phyloP scores from a whole-genome alignment of 2,113 vertebrate species.

The Osmerus eperlanus region DNA sequence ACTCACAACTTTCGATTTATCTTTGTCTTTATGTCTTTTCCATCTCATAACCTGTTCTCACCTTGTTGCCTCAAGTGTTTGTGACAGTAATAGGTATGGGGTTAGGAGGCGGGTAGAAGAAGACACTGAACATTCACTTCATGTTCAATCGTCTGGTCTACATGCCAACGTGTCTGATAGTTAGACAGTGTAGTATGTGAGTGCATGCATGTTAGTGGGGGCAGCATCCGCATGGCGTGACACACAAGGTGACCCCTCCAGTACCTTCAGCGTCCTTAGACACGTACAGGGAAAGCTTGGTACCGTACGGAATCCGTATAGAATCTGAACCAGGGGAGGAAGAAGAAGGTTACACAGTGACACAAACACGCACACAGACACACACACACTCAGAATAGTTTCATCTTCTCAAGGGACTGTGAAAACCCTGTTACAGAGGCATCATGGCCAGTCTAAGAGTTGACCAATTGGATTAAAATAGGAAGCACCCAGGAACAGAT shows the following conservation, averaged over 20 bases:
- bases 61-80: background rate
- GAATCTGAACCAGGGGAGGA: constrained; percentile 78
- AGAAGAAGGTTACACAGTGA: constrained; percentile 70
- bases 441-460: background rate
- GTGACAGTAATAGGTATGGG: constrained; percentile 25
- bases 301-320: constrained; percentile 82
- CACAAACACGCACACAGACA: constrained; percentile 30
- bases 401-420: background rate
- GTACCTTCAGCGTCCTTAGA: constrained; percentile 82
- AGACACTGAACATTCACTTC: constrained; percentile 66
- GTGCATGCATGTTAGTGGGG: constrained; percentile 63
- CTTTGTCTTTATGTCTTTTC: background rate
- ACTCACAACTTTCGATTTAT: background rate
- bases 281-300: constrained; percentile 81
- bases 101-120: constrained; percentile 39
- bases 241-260: constrained; percentile 48
- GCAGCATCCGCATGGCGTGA: constrained; percentile 37
- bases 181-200: constrained; percentile 28
- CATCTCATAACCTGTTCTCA: background rate
- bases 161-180: background rate
- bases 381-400: background rate
- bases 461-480: background rate
- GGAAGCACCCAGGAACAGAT: constrained; percentile 27
- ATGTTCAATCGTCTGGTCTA: constrained; percentile 52
- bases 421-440: background rate